These are phyloP conservation scores for Coelopa pilipes DNA, from an alignment of 2,888 invertebrate species.

Conservation along the genomic window DNA sequence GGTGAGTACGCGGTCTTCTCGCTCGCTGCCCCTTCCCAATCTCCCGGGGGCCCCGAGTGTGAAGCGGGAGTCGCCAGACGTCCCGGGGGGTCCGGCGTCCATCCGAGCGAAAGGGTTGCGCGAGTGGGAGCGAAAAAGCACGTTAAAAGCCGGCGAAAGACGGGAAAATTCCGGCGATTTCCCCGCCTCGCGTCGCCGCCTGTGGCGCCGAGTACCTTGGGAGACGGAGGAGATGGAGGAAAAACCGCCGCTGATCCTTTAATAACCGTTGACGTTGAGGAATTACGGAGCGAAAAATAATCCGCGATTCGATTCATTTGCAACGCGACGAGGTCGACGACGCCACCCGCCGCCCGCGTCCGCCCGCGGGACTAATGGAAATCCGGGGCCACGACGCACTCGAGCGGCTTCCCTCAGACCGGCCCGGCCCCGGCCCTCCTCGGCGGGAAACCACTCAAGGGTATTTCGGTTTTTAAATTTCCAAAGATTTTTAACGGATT, in stretches of 20 bases:
- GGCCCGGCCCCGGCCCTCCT: background rate
- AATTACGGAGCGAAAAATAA: constrained; percentile 7
- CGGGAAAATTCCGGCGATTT: no score
- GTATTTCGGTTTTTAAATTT: constrained; percentile 35
- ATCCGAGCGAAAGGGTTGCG: no score
- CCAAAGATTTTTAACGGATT: constrained; percentile 40
- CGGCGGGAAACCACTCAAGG: constrained; percentile 12
- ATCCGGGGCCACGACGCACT: constrained; percentile 10
- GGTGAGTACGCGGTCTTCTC: constrained; percentile 77
- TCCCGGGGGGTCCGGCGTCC: no score
- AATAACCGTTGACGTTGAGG: constrained; percentile 26
- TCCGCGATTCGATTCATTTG: constrained; percentile 2
- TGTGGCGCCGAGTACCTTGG: background rate
- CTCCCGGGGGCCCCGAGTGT: no score
- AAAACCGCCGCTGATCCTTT: constrained; percentile 15
- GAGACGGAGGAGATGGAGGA: background rate
- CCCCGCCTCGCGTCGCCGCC: constrained; percentile 6
- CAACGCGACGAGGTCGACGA: background rate
- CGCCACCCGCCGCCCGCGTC: background rate
- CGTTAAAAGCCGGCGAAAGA: no score
- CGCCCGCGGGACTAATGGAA: constrained; percentile 14
- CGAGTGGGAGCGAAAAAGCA: no score
- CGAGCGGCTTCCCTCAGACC: constrained; percentile 10
- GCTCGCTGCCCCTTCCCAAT: no score
- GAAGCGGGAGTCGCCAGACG: no score